Conservation (phyloP, 2,113 vertebrate genomes). For the Camelus dromedarius region DNA sequence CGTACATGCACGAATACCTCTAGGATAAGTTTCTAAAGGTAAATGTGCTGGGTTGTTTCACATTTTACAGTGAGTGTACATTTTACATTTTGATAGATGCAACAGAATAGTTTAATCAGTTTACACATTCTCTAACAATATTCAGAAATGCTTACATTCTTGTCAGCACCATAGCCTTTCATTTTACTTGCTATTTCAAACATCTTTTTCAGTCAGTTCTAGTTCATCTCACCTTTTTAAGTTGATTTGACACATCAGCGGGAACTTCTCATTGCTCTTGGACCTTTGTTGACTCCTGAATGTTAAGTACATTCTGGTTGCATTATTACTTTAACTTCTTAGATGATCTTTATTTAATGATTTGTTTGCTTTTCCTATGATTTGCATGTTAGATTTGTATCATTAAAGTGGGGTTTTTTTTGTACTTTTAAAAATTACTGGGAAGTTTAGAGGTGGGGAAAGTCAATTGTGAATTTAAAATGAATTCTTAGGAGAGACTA, state of each 20-base stretch:
- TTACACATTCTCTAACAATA: neutral
- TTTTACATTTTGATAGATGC: conserved; percentile 39
- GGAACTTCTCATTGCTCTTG: neutral
- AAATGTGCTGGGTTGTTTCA: neutral
- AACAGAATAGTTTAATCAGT: neutral
- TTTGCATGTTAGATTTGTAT: neutral
- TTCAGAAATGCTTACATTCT: neutral
- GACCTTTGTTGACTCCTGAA: neutral
- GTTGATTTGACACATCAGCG: neutral
- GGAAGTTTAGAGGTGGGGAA: neutral
- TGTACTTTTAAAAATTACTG: neutral
- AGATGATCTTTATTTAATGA: conserved; percentile 7
- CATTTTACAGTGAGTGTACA: neutral
- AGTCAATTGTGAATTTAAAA: conserved; percentile 41
- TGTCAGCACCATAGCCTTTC: neutral
- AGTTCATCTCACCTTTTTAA: neutral
- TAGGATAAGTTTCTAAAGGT: conserved; percentile 40
- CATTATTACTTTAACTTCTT: conserved; percentile 45
- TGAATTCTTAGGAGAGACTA: neutral
- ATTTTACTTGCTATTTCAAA: conserved; percentile 18
- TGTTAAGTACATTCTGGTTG: neutral
- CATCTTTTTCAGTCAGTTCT: neutral
- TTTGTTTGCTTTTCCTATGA: neutral
- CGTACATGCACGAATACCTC: neutral
- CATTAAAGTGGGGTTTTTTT: neutral